Base-by-base conservation (phyloP, 2,888 invertebrate genomes). In the Luperina nickerlii region DNA sequence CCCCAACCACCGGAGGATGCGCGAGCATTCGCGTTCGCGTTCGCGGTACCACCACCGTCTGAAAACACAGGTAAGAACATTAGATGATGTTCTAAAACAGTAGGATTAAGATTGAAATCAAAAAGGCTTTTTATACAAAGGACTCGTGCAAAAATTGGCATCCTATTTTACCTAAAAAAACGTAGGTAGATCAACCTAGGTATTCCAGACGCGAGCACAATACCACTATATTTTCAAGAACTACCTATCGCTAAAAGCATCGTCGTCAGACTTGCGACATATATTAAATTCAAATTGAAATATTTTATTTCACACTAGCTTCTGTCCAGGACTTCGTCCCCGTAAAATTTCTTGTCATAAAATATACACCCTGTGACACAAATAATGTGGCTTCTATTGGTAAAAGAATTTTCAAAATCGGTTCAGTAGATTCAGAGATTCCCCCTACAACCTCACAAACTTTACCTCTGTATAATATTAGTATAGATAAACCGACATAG, bases 11-110 rank as follows among this genome's bases (percentile, higher is more conserved):
- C n/a, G 1, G 71, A 88, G 4, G 78, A 76, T 0, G 94, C 91
- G n/a, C 87, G 78, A 0, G 93, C 93, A 67, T 90, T 89, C 0
- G 93, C 91, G 67, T 86, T 88, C 2, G 93, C 88, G 1, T 2
- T 74, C 7, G 89, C 89, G n/a, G 38, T 11, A 32, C 81, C 91
- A 5, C 86, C 90, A 18, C 88, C 90, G 79, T 82, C 95, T 95
- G 92, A 60, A 94, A 94, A 80, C 42, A 72, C 24, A 78, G 11
- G 18, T 69, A 71, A 74, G 18, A 74, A 38, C 11, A 24, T 78
- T 65, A 68, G 13, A 48, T 18, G 9, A 38, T 57, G 57, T 48
- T 60, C 48, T 2, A 18, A 18, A 60, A 70, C 4, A 15, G 2
- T 48, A 42, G 2, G 0, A 5, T 24, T 51, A n/a, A 18, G 7